Percentiles rank a stretch among this genome's conserved stretches.
Conservation (phyloP, 2,888 invertebrate genomes). For the Deilephila porcellus region DNA sequence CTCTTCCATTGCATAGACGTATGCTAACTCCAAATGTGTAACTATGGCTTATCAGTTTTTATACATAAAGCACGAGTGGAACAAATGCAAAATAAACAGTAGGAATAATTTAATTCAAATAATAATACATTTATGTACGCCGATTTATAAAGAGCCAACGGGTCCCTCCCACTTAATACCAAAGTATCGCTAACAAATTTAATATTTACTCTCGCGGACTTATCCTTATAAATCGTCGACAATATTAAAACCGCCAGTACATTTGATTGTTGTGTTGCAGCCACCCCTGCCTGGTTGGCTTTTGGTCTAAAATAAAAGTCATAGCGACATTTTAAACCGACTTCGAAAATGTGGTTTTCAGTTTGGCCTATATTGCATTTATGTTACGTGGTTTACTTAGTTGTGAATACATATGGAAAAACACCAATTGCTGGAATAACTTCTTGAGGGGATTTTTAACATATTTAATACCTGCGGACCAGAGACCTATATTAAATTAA, state of each 20-base stretch:
- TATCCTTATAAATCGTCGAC: conserved; percentile 84
- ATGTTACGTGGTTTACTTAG: too few relatives aligned
- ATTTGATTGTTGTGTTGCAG: conserved; percentile 74
- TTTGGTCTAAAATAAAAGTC: conserved; percentile 50
- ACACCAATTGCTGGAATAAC: too few relatives aligned
- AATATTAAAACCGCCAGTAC: conserved; percentile 83
- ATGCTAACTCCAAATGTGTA: too few relatives aligned
- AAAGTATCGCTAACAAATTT: conserved; percentile 83
- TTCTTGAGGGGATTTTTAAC: too few relatives aligned
- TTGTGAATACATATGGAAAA: too few relatives aligned
- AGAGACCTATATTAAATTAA: too few relatives aligned
- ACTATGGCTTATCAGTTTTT: neutral
- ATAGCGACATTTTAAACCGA: neutral
- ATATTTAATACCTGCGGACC: too few relatives aligned
- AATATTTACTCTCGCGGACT: conserved; percentile 82
- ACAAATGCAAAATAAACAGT: conserved; percentile 1
- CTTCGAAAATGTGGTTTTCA: too few relatives aligned
- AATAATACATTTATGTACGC: neutral
- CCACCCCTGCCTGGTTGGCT: conserved; percentile 62
- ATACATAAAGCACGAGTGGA: neutral
- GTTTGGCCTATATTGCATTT: too few relatives aligned
- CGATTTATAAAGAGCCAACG: conserved; percentile 33
- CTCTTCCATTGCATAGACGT: too few relatives aligned
- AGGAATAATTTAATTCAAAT: conserved; percentile 1
- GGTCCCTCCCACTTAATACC: conserved; percentile 79